Evolutionary conservation across 2,113 vertebrate species (phyloP), one percentile per base, ranked within the genome.

Genomic region (Rana temporaria): DNA sequence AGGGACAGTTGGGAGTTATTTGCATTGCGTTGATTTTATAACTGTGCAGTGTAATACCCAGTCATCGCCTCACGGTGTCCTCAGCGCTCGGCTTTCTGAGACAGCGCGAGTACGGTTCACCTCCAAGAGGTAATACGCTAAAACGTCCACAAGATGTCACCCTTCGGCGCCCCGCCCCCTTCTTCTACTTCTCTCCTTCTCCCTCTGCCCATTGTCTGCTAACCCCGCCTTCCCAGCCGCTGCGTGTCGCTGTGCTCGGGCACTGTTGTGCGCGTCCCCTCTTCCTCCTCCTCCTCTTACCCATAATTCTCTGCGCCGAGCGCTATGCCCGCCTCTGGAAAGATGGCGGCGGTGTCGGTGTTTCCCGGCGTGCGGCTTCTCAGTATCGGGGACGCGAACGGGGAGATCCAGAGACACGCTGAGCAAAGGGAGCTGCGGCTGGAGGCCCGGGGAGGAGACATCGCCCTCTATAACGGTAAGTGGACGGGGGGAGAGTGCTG

Each of bases 341-440:
- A 89, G 86, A 89, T 90, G 86, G 89, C 90, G 67, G 91, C 95
- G 90, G 94, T 96, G 94, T 96, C 96, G 82, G 95, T 96, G 92
- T 97, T 96, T 89, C 91, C 93, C 88, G 95, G 96, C 93, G 95
- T 96, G 95, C 95, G 96, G 90, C 96, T 98, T 86, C 94, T 98
- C 89, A 96, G 96, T 77, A 97, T 97, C 86, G 96, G 96, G 91
- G 96, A 98, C 91, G 96, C 96, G 74, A 98, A 98, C 79, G 96
- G 96, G 92, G 96, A 98, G 89, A 97, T 98, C 85, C 96, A 98
- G 92, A 90, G 96, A 84, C 96, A 97, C 90, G 96, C 96, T 22
- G 96, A 97, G 90, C 96, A 98, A 90, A 95, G 97, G 88, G 95
- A 96, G 18, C 88, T 98, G 86, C 94, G 95, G 79, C 89, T 97